phyloP scores from a whole-genome alignment of 1,140 invertebrate genomes.

The Latrodectus geometricus region DNA sequence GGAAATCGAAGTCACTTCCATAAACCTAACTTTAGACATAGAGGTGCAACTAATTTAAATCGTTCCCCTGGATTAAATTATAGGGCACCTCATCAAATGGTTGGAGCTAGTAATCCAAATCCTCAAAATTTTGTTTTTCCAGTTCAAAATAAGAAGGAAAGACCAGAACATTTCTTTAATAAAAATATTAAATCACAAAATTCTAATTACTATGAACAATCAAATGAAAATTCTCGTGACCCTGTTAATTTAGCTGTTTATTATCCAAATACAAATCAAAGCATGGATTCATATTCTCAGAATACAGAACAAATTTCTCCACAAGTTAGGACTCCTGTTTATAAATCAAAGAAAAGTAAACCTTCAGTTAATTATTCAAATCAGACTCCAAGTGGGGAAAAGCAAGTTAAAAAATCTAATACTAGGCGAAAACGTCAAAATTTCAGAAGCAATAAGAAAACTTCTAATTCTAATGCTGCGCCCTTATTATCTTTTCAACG shows the following conservation, averaged over 20 bases:
- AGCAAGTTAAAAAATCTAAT: background rate
- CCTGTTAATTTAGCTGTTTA: too few relatives aligned
- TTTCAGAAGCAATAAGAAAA: slow-evolving; percentile 18
- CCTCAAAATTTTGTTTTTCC: background rate
- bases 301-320: background rate
- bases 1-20: background rate
- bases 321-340: background rate
- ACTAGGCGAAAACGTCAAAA: background rate
- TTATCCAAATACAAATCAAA: background rate
- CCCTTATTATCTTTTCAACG: slow-evolving; percentile 32
- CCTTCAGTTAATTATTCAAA: background rate
- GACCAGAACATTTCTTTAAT: background rate
- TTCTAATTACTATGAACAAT: background rate
- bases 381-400: background rate
- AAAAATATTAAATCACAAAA: background rate
- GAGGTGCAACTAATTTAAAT: background rate
- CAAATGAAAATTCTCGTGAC: background rate
- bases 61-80: too few relatives aligned
- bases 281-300: background rate
- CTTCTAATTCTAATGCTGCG: background rate
- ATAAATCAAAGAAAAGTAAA: background rate
- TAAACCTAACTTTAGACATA: background rate
- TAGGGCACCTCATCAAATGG: background rate
- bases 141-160: background rate
- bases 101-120: background rate